Evolutionary conservation across 2,888 invertebrate genomes (phyloP), one percentile per base, ranked within the genome.

Genomic region (Drosophila differens): DNA sequence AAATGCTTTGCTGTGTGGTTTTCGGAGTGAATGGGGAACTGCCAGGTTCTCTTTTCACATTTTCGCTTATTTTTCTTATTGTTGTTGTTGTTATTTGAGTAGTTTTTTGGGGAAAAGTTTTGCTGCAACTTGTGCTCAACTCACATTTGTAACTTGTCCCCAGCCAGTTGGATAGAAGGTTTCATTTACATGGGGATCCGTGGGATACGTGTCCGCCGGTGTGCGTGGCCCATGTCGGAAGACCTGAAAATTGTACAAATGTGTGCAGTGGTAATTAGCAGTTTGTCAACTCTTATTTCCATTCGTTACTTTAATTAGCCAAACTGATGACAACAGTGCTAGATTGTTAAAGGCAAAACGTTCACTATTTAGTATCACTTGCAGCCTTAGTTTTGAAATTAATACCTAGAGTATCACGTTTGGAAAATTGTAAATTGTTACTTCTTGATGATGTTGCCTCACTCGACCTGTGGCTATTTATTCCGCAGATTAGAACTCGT

Each of bases 171-270:
- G 97, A 94, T 95, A 95, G 91, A 95, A 95, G 19, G 95, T 94
- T 77, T 95, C 94, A 87, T 96, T 95, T 60, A 94, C 91, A 86
- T 94, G 94, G 1, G 96, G 96, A 94, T 97, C 97, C 72, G 94
- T 96, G 3, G 97, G 96, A 91, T 96, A 97, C 3, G 96, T 95
- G 78, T 95, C 95, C 35, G 96, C 95, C 6, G 97, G 97, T 71
- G 97, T 96, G 89, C 97, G 94, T 75, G 96, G 95, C 28, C 97
- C 97, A 94, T 97, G 97, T 64, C 97, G 94, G 93, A 95, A 96
- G 57, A 97, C 93, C 96, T 97, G 91, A 70, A 86, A 88, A 78
- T 65, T 57, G 54, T 54, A 41, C 64, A 75, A 63, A 61, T 57
- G 39, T 76, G 66, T 55, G 51, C 52, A 62, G 73, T 52, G 72